These are phyloP conservation scores for Lindbergichthys nudifrons DNA, from an alignment of 2,797 vertebrate species.

Conservation along the genomic window DNA sequence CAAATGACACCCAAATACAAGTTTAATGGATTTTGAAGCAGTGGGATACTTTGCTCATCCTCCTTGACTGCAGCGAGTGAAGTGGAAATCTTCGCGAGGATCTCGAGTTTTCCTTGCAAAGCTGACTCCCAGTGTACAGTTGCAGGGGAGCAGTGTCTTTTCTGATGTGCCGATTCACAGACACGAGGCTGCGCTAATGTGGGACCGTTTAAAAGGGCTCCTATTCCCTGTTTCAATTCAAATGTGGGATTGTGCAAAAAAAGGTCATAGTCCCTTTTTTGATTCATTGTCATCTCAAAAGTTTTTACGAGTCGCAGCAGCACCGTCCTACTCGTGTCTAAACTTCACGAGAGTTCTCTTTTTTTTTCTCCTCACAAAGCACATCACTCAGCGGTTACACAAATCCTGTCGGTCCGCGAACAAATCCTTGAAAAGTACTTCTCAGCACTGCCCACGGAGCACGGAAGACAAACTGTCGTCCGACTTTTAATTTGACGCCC, in stretches of 20 bases:
- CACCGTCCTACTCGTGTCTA: constrained; percentile 47
- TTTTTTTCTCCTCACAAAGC: constrained; percentile 32
- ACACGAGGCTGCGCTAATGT: constrained; percentile 67
- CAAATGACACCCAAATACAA: constrained; percentile 86
- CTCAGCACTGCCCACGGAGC: constrained; percentile 62
- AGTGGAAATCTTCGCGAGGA: constrained; percentile 82
- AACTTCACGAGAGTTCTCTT: constrained; percentile 68
- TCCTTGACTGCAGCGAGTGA: constrained; percentile 78
- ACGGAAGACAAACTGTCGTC: constrained; percentile 41
- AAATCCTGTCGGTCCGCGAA: constrained; percentile 65
- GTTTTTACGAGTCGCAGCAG: constrained; percentile 61
- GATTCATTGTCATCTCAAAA: constrained; percentile 65
- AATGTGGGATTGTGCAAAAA: constrained; percentile 68
- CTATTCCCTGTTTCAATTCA: constrained; percentile 65
- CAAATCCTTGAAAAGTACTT: constrained; percentile 70
- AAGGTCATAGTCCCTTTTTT: constrained; percentile 67
- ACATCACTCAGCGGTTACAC: constrained; percentile 69
- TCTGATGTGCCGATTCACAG: constrained; percentile 76
- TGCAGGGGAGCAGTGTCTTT: constrained; percentile 76
- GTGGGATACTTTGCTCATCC: constrained; percentile 81
- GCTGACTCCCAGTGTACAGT: constrained; percentile 75
- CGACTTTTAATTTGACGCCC: constrained; percentile 51
- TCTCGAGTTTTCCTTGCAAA: constrained; percentile 76
- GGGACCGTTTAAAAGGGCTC: constrained; percentile 47
- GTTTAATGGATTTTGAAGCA: constrained; percentile 83